Evolutionary conservation across 1,140 invertebrate genomes (phyloP).

Genomic region (Leptopilina boulardi): DNA sequence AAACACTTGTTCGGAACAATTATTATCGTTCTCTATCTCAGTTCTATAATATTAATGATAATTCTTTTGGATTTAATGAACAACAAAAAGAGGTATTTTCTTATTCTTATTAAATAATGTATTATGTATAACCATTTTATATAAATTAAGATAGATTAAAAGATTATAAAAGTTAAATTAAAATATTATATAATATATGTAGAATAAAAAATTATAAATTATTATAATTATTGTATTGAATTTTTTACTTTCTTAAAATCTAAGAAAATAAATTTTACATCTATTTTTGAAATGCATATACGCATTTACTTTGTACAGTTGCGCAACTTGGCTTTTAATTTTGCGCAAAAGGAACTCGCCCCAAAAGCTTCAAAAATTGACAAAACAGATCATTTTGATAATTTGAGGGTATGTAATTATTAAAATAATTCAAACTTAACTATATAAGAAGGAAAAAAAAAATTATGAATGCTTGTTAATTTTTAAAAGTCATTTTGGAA

Average conservation of each 20-base stretch:
- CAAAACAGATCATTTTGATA: constrained; percentile 88
- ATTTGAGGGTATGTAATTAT: constrained; percentile 77
- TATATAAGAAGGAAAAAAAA: no score
- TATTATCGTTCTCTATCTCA: constrained; percentile 57
- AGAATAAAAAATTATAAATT: no score
- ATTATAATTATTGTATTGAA: no score
- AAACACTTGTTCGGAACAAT: neutral
- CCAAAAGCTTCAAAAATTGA: constrained; percentile 95
- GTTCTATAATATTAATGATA: constrained; percentile 91
- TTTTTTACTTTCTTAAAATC: no score
- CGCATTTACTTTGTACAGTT: no score
- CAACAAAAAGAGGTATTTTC: constrained; percentile 89
- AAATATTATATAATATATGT: no score
- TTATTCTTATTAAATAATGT: neutral
- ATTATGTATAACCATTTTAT: neutral
- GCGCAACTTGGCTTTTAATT: constrained; percentile 91
- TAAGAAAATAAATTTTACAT: neutral
- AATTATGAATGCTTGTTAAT: no score
- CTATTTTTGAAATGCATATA: constrained; percentile 36
- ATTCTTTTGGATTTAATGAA: constrained; percentile 87
- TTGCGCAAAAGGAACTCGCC: constrained; percentile 96
- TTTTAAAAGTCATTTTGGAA: constrained; percentile 89
- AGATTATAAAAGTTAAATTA: no score
- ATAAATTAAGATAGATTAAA: no score
- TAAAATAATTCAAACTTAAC: no score